Evolutionary conservation across 2,888 invertebrate genomes (phyloP).

Genomic region (Adelognathus sp.): DNA sequence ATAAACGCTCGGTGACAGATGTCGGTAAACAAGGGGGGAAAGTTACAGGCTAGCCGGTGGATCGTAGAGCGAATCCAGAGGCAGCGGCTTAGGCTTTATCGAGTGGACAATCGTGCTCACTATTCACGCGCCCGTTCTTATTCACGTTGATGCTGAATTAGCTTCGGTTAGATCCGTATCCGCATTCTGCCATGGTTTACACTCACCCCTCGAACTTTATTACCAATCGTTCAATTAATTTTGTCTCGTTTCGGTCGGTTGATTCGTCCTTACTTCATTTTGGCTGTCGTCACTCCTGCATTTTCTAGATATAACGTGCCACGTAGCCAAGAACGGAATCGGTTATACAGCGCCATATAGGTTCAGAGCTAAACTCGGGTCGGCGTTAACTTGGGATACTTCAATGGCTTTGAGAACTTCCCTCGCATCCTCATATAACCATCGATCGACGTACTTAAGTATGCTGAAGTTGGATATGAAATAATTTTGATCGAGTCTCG

Average conservation of each 20-base stretch:
- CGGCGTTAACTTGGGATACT: too few species aligned
- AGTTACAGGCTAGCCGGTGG: constrained; percentile 44
- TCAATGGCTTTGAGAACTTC: too few species aligned
- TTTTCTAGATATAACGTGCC: too few species aligned
- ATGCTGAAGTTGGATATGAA: too few species aligned
- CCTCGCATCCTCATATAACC: too few species aligned
- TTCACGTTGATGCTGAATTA: constrained; percentile 36
- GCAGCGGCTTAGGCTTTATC: constrained; percentile 71
- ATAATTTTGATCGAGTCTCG: too few species aligned
- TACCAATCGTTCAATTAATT: constrained; percentile 20
- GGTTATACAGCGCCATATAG: too few species aligned
- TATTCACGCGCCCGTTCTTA: constrained; percentile 69
- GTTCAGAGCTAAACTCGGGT: too few species aligned
- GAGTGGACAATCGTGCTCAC: constrained; percentile 75
- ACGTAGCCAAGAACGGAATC: too few species aligned
- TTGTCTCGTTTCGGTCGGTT: neutral
- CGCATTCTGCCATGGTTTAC: constrained; percentile 36
- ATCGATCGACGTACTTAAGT: too few species aligned
- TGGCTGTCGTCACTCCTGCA: too few species aligned
- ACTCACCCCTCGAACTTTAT: constrained; percentile 50
- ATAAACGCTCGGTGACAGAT: constrained; percentile 78
- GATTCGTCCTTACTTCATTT: neutral
- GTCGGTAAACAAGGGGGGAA: constrained; percentile 78
- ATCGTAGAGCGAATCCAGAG: constrained; percentile 34
- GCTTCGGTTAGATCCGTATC: constrained; percentile 19